A percentile compares a stretch with the other conserved stretches of the same genome.
phyloP scores from a whole-genome alignment of 2,797 vertebrate species.

The Rhinatrema bivittatum region DNA sequence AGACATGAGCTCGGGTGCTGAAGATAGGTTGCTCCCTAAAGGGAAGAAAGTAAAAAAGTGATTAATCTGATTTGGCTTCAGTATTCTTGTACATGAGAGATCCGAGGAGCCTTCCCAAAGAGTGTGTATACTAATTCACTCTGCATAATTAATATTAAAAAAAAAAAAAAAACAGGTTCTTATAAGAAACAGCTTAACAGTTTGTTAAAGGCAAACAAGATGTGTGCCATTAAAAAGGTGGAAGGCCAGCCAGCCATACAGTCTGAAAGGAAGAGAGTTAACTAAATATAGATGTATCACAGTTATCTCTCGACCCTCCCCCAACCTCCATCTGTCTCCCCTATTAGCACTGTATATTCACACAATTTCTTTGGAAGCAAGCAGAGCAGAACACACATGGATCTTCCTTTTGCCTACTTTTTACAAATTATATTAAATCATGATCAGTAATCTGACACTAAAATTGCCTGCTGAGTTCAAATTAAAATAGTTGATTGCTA shows the following conservation, averaged over 20 bases:
- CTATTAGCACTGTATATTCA: constrained; percentile 1
- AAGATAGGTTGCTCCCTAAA: constrained; percentile 97
- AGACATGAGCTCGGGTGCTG: constrained; percentile 96
- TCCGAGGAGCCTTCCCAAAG: not conserved
- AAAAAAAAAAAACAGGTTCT: too few relatives aligned
- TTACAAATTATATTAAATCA: not conserved
- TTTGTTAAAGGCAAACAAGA: not conserved
- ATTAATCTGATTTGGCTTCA: constrained; percentile 62
- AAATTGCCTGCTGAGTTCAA: not conserved
- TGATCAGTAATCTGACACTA: not conserved
- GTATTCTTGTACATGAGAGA: constrained; percentile 18
- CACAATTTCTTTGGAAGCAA: too few relatives aligned
- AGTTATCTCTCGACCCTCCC: not conserved
- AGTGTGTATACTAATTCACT: not conserved
- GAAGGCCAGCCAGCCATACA: too few relatives aligned
- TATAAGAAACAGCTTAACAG: too few relatives aligned
- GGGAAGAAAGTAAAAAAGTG: constrained; percentile 63
- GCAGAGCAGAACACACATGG: fast-evolving
- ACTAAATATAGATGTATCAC: constrained; percentile 3
- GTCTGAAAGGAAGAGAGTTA: too few relatives aligned
- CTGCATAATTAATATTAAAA: not conserved
- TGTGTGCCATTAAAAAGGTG: not conserved
- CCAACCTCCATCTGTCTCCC: not conserved
- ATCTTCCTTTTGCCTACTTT: not conserved
- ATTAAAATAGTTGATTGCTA: not conserved